These are phyloP conservation scores for Xiphias gladius DNA, from an alignment of 2,113 vertebrate genomes.

Conservation along the genomic window DNA sequence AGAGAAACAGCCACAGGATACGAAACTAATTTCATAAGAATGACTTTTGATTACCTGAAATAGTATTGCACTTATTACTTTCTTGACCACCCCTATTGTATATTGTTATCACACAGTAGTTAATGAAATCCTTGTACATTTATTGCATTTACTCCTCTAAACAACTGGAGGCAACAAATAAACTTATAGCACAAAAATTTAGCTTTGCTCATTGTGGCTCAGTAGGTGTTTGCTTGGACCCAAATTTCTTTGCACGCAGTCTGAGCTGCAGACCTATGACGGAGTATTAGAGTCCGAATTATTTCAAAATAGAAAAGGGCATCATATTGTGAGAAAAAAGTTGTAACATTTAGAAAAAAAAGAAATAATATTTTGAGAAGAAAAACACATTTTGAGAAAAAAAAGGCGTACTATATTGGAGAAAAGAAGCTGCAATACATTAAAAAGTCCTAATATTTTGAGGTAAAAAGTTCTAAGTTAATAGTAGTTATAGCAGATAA, in stretches of 20 bases:
- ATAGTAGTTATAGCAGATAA: not conserved
- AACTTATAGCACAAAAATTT: not conserved
- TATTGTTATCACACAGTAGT: not conserved
- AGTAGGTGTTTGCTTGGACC: no score
- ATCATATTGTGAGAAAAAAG: no score
- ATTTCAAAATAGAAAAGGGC: no score
- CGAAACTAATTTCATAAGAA: constrained; percentile 10
- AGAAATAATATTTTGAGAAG: not conserved
- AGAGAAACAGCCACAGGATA: not conserved
- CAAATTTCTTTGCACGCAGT: no score
- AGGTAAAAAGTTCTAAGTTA: no score
- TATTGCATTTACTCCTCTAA: not conserved
- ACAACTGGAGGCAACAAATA: constrained; percentile 3
- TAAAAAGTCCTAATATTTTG: no score
- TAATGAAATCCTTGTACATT: not conserved
- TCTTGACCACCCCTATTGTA: not conserved
- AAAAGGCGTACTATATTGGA: no score
- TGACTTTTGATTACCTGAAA: not conserved
- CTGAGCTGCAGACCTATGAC: no score
- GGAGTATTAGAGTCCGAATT: no score
- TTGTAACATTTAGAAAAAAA: no score
- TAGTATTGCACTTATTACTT: not conserved
- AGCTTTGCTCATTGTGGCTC: no score
- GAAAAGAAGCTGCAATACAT: no score
- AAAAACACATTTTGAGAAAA: not conserved